Evolutionary conservation across 2,888 invertebrate species (phyloP).

Genomic region (Tillus elongatus): DNA sequence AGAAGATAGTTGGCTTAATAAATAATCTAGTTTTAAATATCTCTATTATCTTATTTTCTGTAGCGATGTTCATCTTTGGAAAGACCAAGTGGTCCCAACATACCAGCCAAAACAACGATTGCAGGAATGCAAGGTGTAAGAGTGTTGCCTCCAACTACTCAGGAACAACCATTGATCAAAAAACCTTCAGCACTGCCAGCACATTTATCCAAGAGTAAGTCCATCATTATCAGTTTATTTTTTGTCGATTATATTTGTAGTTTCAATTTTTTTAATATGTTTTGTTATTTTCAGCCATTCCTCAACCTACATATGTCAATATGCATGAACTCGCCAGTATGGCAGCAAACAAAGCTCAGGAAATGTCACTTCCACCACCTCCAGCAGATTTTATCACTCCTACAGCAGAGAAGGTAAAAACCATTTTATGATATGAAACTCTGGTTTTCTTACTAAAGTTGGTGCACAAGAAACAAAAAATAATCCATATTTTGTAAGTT

Average conservation of each 20-base stretch:
- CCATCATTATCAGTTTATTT: constrained; percentile 8
- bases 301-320: constrained; percentile 81
- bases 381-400: constrained; percentile 42
- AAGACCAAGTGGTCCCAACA: constrained; percentile 50
- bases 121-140: constrained; percentile 39
- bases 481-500: too few relatives aligned
- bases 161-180: constrained; percentile 45
- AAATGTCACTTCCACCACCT: constrained; percentile 51
- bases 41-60: constrained; percentile 16
- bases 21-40: not conserved
- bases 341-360: constrained; percentile 66
- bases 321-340: constrained; percentile 82
- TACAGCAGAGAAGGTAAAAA: constrained; percentile 17
- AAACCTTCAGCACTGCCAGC: constrained; percentile 65
- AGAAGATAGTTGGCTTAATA: too few relatives aligned
- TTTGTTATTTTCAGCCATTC: constrained; percentile 28
- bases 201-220: constrained; percentile 64
- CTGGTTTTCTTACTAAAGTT: too few relatives aligned
- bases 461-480: too few relatives aligned
- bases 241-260: not conserved
- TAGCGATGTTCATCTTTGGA: constrained; percentile 80
- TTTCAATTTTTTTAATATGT: not conserved
- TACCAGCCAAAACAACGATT: constrained; percentile 51
- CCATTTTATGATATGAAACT: too few relatives aligned
- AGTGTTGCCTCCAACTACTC: constrained; percentile 39